Conservation (phyloP, 2,113 vertebrate genomes). For the Puma concolor region DNA sequence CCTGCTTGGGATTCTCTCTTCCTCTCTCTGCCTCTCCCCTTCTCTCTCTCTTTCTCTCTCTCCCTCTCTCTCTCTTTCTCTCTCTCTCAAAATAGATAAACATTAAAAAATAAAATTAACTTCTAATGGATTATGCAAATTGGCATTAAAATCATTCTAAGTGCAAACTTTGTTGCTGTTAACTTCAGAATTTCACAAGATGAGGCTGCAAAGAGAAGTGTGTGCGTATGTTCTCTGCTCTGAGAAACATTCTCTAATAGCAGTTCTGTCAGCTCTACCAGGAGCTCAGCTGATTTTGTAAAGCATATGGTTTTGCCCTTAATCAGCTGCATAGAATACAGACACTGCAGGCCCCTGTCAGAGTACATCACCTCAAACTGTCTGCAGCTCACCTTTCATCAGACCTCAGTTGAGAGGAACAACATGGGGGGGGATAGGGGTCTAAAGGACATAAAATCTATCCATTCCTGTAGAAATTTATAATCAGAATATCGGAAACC, state of each 20-base stretch:
- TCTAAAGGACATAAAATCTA: background rate
- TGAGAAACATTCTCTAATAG: background rate
- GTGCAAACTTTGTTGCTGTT: background rate
- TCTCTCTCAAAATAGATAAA: no score
- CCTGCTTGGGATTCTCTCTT: no score
- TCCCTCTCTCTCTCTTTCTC: no score
- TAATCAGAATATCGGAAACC: background rate
- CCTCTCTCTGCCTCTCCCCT: no score
- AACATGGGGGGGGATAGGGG: background rate
- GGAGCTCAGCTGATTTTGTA: background rate
- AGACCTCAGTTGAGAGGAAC: background rate
- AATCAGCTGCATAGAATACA: background rate
- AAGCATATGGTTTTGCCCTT: conserved; percentile 1
- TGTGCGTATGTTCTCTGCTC: background rate
- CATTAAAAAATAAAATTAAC: background rate
- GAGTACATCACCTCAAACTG: background rate
- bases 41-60: no score
- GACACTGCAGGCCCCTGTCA: background rate
- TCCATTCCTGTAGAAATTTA: background rate
- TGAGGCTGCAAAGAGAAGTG: background rate
- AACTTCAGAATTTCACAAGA: background rate
- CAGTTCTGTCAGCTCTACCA: background rate
- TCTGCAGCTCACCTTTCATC: background rate
- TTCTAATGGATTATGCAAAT: background rate
- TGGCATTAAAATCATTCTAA: background rate